phyloP scores from a whole-genome alignment of 2,113 vertebrate genomes.

The Thunnus maccoyii region DNA sequence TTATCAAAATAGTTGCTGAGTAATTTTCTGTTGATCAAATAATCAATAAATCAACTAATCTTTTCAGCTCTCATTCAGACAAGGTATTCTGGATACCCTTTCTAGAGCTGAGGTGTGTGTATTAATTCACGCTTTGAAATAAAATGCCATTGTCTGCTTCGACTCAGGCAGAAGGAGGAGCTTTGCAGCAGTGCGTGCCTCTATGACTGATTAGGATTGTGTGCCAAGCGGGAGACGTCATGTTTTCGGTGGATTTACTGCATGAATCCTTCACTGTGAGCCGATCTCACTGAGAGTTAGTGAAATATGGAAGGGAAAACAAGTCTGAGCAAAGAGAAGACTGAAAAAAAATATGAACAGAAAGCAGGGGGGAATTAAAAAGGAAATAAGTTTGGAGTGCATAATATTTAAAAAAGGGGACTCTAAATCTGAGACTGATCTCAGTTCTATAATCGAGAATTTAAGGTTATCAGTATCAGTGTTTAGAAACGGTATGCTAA shows the following conservation, averaged over 20 bases:
- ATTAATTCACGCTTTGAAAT: neutral
- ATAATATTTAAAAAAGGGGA: neutral
- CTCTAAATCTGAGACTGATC: neutral
- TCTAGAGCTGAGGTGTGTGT: neutral
- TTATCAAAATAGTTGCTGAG: too few relatives aligned
- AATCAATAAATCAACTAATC: neutral
- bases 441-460: neutral
- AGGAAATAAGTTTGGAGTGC: neutral
- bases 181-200: conserved; percentile 22
- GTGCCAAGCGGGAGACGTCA: conserved; percentile 32
- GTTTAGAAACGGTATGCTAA: too few relatives aligned
- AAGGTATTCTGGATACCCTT: neutral
- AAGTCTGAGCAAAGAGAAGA: neutral
- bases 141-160: neutral
- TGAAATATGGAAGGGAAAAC: conserved; percentile 10
- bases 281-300: conserved; percentile 18
- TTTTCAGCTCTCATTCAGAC: neutral
- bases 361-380: neutral
- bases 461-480: neutral
- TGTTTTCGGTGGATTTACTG: conserved; percentile 45
- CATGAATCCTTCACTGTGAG: conserved; percentile 25
- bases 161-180: conserved; percentile 1
- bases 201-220: conserved; percentile 44
- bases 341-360: neutral
- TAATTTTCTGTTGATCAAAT: too few relatives aligned